These are phyloP conservation scores for Umimayanthus kanabou DNA, from an alignment of 92 coral and sea anemone genomes.

Conservation along the genomic window DNA sequence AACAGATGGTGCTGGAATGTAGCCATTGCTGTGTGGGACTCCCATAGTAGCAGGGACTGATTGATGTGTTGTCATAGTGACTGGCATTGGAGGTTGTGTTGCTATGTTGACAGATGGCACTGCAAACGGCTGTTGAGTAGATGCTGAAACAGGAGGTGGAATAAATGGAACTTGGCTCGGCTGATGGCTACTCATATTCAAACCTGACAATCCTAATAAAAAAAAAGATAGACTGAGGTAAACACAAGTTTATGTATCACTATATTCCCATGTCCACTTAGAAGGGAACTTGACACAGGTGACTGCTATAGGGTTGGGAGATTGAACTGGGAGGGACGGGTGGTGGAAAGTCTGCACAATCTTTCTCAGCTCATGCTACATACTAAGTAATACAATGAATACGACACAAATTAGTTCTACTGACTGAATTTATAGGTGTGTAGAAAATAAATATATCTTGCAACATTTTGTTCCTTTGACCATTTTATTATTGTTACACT, in stretches of 20 bases:
- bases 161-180: constrained; percentile 33
- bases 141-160: constrained; percentile 16
- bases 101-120: constrained; percentile 24
- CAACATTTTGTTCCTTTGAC: too few species aligned
- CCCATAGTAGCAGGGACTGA: constrained; percentile 9
- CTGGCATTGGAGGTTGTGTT: constrained; percentile 24
- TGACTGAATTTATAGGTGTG: too few species aligned
- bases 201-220: constrained; percentile 21
- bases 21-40: constrained; percentile 8
- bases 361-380: too few species aligned
- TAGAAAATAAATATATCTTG: too few species aligned
- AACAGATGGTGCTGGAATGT: constrained; percentile 18
- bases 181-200: constrained; percentile 18
- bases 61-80: constrained; percentile 22
- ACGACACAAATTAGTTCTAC: too few species aligned
- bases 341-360: too few species aligned
- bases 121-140: constrained; percentile 39
- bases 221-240: neutral
- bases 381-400: too few species aligned
- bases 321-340: too few species aligned
- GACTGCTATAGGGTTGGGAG: too few species aligned
- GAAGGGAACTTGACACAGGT: too few species aligned
- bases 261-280: too few species aligned
- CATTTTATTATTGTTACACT: too few species aligned
- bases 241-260: neutral